Evolutionary conservation across 2,797 vertebrate species (phyloP), one percentile per base, ranked within the genome.

Genomic region (Anguilla obscura): DNA sequence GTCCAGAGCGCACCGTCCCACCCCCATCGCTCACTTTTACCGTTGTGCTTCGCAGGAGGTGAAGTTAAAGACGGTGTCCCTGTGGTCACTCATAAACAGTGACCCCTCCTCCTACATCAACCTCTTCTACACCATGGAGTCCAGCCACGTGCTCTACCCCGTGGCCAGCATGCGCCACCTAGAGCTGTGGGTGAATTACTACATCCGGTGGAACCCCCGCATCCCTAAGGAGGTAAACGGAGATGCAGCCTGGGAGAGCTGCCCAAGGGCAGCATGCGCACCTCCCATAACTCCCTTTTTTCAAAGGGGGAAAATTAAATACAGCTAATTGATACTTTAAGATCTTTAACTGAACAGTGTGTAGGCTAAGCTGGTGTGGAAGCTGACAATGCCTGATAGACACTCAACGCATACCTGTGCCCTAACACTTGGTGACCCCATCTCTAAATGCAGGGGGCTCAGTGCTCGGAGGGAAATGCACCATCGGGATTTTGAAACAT

Each of bases 91-190:
- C 93, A 96, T 98, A 93, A 99, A 98, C 94, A 97, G 96, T 86
- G 95, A 96, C 89, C 94, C 94, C 90, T 95, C 97, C 1, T 95
- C 96, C 88, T 98, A 98, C 92, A 93, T 95, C 91, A 99, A 99
- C 92, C 98, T 98, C 48, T 99, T 99, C 94, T 99, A 98, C 93
- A 97, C 97, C 0, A 97, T 97, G 58, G 98, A 99, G 90, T 95
- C 97, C 30, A 97, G 97, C 82, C 95, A 97, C 21, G 97, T 98
- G 0, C 96, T 99, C 71, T 99, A 99, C 92, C 98, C 98, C 0
- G 98, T 99, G 4, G 98, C 98, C 90, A 99, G 98, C 91, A 99
- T 99, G 98, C 96, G 98, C 56, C 98, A 99, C 92, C 95, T 99
- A 89, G 98, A 99, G 93, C 97, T 99, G 40, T 99, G 98, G 98